A percentile compares a stretch with the other conserved stretches of the same genome.
phyloP scores from a whole-genome alignment of 2,113 vertebrate genomes.

The Ursus arctos region DNA sequence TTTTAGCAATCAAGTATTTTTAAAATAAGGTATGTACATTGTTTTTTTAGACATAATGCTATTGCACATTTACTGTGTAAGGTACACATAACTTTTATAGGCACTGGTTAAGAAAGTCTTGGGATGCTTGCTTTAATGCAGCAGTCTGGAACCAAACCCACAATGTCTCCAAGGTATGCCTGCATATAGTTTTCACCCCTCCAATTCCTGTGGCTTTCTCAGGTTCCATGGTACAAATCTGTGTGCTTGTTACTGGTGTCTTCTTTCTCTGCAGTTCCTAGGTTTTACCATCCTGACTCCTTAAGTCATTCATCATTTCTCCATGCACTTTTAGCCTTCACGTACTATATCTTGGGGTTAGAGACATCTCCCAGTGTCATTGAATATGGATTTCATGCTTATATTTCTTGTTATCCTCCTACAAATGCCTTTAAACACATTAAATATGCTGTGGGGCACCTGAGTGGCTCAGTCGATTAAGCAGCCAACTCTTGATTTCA shows the following conservation, averaged over 20 bases:
- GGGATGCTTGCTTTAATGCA: neutral
- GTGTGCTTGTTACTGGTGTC: neutral
- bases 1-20: neutral
- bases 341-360: neutral
- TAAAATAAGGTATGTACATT: neutral
- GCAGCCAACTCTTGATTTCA: neutral
- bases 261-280: neutral
- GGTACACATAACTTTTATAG: neutral
- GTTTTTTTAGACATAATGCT: neutral
- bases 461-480: neutral
- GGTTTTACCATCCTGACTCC: neutral
- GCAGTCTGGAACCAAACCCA: neutral
- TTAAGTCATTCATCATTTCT: conserved; percentile 17
- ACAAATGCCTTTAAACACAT: conserved; percentile 49
- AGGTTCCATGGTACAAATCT: neutral
- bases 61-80: neutral
- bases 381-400: neutral
- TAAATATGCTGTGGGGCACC: neutral
- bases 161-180: neutral
- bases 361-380: neutral
- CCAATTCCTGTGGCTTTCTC: neutral
- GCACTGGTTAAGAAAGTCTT: neutral
- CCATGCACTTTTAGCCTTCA: neutral
- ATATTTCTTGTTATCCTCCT: conserved; percentile 34
- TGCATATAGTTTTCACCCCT: neutral